Base-by-base conservation (phyloP, 2,888 invertebrate genomes). In the Tiliacea citrago region DNA sequence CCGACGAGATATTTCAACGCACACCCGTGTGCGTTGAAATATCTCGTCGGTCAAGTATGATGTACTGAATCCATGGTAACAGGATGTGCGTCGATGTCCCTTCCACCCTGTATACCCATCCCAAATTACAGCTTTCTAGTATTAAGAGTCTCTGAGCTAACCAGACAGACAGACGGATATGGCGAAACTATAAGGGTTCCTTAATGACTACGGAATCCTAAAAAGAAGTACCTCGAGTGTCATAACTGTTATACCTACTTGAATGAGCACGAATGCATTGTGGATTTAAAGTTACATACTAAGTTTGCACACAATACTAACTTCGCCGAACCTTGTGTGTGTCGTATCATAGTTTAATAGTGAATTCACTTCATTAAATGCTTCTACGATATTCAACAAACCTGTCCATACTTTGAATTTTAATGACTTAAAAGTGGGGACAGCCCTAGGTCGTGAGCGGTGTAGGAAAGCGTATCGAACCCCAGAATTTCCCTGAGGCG, bases 401-500 rank as follows among this genome's bases (percentile, higher is more conserved):
- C 29, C 35, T n/a, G 42, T 55, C 47, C 24, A 18, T 61, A 53
- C 18, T 66, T 81, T 84, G 61, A 75, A 57, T 75, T 84, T 81
- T 81, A 75, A 81, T 81, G 0, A 68, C 8, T 68, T 66, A 6
- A 35, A 73, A 73, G 47, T 82, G 82, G 69, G 69, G 62, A 8
- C 86, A 84, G 71, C 83, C 83, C 83, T 84, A 82, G 73, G 67
- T 79, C 82, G 85, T 83, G 82, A 78, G 82, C 74, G 76, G 78
- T 73, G 79, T 81, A 86, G 86, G 90, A 90, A 90, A 90, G 90
- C 90, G 90, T 91, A 85, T 88, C 91, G 88, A 86, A 87, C 81
- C 80, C 81, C 84, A 88, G 88, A 88, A 88, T 90, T 90, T 90
- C 87, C 91, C 88, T 87, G 83, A 83, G 85, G 85, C 85, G 85